These are phyloP conservation scores for Xiphorhynchus elegans DNA, from an alignment of 2,113 vertebrate genomes.

Conservation along the genomic window DNA sequence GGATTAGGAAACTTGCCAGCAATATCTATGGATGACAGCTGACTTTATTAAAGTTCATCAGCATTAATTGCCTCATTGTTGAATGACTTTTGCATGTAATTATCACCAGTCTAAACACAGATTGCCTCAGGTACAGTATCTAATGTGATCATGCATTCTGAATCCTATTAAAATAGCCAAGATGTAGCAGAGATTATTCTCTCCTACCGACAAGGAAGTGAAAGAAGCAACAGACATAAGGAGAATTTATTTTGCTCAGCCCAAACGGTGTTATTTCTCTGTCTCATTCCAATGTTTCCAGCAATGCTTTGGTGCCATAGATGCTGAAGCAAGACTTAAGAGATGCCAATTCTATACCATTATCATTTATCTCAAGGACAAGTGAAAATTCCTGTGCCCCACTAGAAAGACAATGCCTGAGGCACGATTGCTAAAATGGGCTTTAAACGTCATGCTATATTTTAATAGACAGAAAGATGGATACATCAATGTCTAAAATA, in stretches of 20 bases:
- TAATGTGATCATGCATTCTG: conserved; percentile 57
- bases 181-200: conserved; percentile 36
- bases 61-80: conserved; percentile 76
- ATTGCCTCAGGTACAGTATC: conserved; percentile 73
- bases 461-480: conserved; percentile 65
- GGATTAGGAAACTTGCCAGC: conserved; percentile 74
- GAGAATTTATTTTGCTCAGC: not conserved
- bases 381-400: conserved; percentile 51
- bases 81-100: conserved; percentile 72
- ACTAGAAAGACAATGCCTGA: conserved; percentile 61
- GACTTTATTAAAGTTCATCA: conserved; percentile 79
- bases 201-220: not conserved
- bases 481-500: conserved; percentile 63
- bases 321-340: not conserved
- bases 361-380: conserved; percentile 63
- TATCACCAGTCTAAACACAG: conserved; percentile 75
- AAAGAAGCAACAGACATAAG: not conserved
- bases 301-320: not conserved
- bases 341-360: conserved; percentile 31
- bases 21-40: conserved; percentile 74
- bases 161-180: conserved; percentile 62
- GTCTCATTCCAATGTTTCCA: not conserved
- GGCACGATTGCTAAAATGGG: conserved; percentile 62
- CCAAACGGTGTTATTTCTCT: not conserved
- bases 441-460: conserved; percentile 66